A percentile compares a stretch with the other conserved stretches of the same genome.
Conservation (phyloP, 2,888 invertebrate genomes). For the Alsophila aescularia region DNA sequence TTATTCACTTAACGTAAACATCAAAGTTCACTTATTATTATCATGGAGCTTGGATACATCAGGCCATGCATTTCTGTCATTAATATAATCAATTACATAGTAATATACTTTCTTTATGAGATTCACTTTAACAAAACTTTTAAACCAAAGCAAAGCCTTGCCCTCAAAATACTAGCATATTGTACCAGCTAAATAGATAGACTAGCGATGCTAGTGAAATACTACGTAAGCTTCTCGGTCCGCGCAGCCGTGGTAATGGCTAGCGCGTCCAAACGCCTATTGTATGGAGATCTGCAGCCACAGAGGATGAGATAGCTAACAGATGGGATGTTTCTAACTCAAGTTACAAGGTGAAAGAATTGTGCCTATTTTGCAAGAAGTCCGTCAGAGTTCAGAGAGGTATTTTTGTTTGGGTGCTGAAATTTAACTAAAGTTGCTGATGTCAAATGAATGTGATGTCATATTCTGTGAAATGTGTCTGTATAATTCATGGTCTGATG, state of each 20-base stretch:
- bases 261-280: slow-evolving; percentile 35
- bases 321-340: slow-evolving; percentile 17
- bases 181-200: neutral
- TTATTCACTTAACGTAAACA: too few relatives aligned
- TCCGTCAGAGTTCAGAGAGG: too few relatives aligned
- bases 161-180: neutral
- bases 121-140: neutral
- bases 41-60: too few relatives aligned
- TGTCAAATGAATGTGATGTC: too few relatives aligned
- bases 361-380: neutral
- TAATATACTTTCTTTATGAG: too few relatives aligned
- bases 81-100: too few relatives aligned
- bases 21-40: too few relatives aligned
- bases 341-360: neutral
- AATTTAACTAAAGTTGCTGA: too few relatives aligned
- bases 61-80: too few relatives aligned
- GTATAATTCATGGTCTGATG: too few relatives aligned
- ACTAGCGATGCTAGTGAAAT: slow-evolving; percentile 7
- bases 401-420: too few relatives aligned
- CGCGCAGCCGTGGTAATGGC: slow-evolving; percentile 32
- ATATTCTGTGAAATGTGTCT: too few relatives aligned
- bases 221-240: slow-evolving; percentile 17
- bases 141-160: slow-evolving; percentile 1
- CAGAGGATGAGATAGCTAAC: slow-evolving; percentile 16
- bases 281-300: slow-evolving; percentile 41